Percentiles rank a stretch among this genome's conserved stretches.
These are phyloP conservation scores for Microplitis deprimator DNA, from an alignment of 2,888 invertebrate species.

Conservation along the genomic window DNA sequence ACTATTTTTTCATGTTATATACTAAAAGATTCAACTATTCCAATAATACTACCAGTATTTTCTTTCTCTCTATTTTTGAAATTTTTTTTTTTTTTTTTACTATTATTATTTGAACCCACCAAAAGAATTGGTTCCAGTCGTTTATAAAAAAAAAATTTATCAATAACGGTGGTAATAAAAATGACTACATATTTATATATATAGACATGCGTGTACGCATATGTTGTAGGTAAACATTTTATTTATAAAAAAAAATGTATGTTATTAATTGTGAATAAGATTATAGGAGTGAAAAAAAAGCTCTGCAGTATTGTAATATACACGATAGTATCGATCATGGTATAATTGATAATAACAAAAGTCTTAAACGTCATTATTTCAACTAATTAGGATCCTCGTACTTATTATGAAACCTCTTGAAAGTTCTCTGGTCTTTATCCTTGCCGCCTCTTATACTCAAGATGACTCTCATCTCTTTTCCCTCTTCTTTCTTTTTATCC, in stretches of 20 bases:
- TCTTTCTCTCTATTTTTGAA: background rate
- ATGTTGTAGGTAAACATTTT: no score
- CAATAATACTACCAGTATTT: background rate
- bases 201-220: no score
- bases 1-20: constrained; percentile 2
- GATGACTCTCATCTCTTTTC: constrained; percentile 20
- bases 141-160: no score
- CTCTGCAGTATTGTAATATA: no score
- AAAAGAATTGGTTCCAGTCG: no score
- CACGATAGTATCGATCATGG: constrained; percentile 57
- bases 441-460: background rate
- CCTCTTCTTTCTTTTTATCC: constrained; percentile 16
- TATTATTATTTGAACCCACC: no score
- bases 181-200: no score
- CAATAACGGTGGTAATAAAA: no score
- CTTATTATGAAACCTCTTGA: constrained; percentile 62
- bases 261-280: no score
- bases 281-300: no score
- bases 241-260: no score
- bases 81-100: background rate
- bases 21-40: background rate
- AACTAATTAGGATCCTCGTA: constrained; percentile 64
- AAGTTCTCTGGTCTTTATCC: constrained; percentile 55
- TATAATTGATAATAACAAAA: constrained; percentile 65
- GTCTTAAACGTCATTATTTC: constrained; percentile 62